Base-by-base conservation (phyloP, 2,113 vertebrate genomes). In the Cinclus cinclus region DNA sequence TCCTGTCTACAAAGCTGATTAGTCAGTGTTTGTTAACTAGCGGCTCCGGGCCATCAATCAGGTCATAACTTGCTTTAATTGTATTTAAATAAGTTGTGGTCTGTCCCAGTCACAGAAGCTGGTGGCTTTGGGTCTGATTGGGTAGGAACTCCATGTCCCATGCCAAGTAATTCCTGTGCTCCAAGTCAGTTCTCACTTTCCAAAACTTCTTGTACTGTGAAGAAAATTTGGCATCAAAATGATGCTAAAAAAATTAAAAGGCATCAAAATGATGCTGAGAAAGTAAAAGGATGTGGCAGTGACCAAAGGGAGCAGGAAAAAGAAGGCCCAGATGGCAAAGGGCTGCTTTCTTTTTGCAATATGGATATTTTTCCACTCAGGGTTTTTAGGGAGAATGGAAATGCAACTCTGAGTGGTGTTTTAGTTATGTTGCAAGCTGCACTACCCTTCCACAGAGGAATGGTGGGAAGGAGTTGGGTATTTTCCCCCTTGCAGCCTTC, bases 41-140 rank as follows among this genome's bases (percentile, higher is more conserved):
- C 5, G 4, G 37, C 78, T 83, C 31, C 0, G 0, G 63, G 67
- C 30, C 76, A 67, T 76, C 76, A 20, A 8, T 77, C 58, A 12
- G 73, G 58, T 50, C 14, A 3, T 20, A 88, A 78, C 41, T 87
- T 0, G 4, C 42, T 83, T 67, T 27, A 63, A 58, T 59, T 3
- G 7, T 22, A 73, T 18, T 73, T 89, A 67, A 79, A 25, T 12
- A 28, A 67, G 50, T 4, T 63, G 39, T 0, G 7, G 53, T 80
- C 41, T 46, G 59, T 75, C n/a, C 62, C 0, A 0, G 41, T 68
- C 74, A 62, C 0, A 0, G 46, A 46, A n/a, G 25, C 46, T 4
- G 12, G 67, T 42, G 68, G 69, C 35, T 79, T 60, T 69, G 44
- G 49, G 62, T 47, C 56, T 0, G 0, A n/a, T 19, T 27, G 44